phyloP scores from a whole-genome alignment of 2,888 invertebrate genomes.

The Drosophila fungiperda region DNA sequence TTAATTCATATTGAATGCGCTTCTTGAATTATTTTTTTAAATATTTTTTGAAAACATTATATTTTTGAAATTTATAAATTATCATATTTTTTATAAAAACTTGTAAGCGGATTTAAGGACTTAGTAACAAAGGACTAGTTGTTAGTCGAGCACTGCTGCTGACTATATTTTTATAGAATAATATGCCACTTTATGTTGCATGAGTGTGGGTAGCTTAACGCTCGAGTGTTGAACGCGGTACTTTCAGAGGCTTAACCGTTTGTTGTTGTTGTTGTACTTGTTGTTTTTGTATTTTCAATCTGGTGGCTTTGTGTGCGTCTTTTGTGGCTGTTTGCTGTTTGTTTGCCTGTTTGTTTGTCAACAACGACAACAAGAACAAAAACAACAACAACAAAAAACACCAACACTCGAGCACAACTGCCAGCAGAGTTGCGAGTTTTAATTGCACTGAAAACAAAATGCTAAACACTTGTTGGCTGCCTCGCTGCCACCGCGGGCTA shows the following conservation, averaged over 20 bases:
- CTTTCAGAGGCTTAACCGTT: slow-evolving; percentile 29
- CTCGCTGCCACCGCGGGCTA: slow-evolving; percentile 53
- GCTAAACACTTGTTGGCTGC: slow-evolving; percentile 77
- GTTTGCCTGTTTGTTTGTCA: slow-evolving; percentile 48
- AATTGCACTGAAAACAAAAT: slow-evolving; percentile 77
- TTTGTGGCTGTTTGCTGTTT: slow-evolving; percentile 69
- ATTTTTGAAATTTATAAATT: too few relatives aligned
- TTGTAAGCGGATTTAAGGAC: not conserved
- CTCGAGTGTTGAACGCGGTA: slow-evolving; percentile 54
- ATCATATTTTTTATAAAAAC: too few relatives aligned
- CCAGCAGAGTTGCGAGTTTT: slow-evolving; percentile 60
- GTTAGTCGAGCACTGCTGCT: not conserved
- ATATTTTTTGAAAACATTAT: not conserved
- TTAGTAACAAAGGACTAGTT: not conserved
- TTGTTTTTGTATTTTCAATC: slow-evolving; percentile 31
- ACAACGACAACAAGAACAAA: slow-evolving; percentile 30
- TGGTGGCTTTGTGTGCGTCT: slow-evolving; percentile 62
- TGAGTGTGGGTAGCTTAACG: slow-evolving; percentile 23
- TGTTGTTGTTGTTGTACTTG: slow-evolving; percentile 34
- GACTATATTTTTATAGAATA: not conserved
- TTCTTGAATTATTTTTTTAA: not conserved
- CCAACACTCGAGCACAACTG: slow-evolving; percentile 51
- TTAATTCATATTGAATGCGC: too few relatives aligned
- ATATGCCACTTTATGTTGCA: slow-evolving; percentile 13
- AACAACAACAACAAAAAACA: slow-evolving; percentile 31